Conservation (phyloP, 2,113 vertebrate genomes). For the Marcusenius ussheri region DNA sequence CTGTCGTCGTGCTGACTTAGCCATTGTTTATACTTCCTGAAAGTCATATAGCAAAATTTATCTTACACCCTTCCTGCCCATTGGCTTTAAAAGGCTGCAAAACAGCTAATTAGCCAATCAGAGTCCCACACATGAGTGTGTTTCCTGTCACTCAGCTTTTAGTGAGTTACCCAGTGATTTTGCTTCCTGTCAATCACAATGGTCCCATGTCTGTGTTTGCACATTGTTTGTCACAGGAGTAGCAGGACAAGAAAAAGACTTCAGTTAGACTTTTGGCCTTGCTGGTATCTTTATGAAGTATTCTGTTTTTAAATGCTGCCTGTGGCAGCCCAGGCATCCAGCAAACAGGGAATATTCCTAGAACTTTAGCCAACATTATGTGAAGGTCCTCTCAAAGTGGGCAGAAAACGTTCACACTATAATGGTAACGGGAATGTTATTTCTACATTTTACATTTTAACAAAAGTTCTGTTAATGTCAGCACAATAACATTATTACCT, state of each 20-base stretch:
- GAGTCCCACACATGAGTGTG: background rate
- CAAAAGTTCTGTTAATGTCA: background rate
- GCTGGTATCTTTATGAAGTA: background rate
- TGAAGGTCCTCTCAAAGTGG: background rate
- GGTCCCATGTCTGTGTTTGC: background rate
- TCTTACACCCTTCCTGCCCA: slow-evolving; percentile 20
- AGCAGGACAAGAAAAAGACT: background rate
- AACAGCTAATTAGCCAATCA: background rate
- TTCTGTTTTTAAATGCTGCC: background rate
- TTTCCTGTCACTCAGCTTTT: slow-evolving; percentile 20
- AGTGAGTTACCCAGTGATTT: slow-evolving; percentile 10
- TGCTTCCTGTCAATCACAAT: slow-evolving; percentile 15
- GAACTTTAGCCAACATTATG: background rate
- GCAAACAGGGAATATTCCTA: background rate
- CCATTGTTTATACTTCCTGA: background rate
- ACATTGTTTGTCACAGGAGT: background rate
- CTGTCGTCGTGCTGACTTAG: background rate
- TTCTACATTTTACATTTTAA: background rate
- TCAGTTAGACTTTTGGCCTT: background rate
- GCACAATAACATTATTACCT: background rate
- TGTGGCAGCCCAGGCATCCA: background rate
- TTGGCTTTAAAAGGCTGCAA: slow-evolving; percentile 6
- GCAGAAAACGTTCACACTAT: background rate
- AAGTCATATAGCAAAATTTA: background rate
- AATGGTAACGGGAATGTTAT: background rate